These are phyloP conservation scores for mouse (Mus musculus) DNA, from an alignment of 2,113 vertebrate genomes.

Conservation along the genomic window DNA sequence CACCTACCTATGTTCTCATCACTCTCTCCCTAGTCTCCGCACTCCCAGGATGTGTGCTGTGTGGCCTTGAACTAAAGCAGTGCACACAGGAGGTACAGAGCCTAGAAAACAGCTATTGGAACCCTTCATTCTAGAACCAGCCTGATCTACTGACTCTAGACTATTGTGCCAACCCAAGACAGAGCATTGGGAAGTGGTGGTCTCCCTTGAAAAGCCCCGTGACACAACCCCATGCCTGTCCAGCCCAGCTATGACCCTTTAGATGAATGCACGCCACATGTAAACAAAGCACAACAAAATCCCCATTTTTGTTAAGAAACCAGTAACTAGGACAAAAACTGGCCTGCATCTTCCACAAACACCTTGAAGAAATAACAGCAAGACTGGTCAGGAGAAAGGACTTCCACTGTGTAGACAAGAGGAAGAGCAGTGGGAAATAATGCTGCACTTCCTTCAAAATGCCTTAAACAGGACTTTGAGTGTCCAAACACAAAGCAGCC, in stretches of 20 bases:
- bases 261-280: not conserved
- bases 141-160: not conserved
- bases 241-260: too few relatives aligned
- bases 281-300: not conserved
- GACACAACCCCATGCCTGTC: not conserved
- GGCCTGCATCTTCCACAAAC: not conserved
- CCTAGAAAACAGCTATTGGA: not conserved
- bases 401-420: not conserved
- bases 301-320: not conserved
- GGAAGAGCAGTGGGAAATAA: too few relatives aligned
- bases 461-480: not conserved
- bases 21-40: not conserved
- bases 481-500: not conserved
- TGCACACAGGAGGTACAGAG: not conserved
- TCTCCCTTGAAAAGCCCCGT: not conserved
- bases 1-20: not conserved
- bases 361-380: not conserved
- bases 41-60: not conserved
- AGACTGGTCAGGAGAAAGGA: not conserved
- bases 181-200: accelerated
- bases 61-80: not conserved
- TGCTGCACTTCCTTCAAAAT: not conserved
- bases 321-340: not conserved
- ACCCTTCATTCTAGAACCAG: not conserved
- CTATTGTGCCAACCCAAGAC: not conserved